These are phyloP conservation scores for Lasioglossum oenotherae DNA, from an alignment of 2,888 invertebrate species.

Conservation along the genomic window DNA sequence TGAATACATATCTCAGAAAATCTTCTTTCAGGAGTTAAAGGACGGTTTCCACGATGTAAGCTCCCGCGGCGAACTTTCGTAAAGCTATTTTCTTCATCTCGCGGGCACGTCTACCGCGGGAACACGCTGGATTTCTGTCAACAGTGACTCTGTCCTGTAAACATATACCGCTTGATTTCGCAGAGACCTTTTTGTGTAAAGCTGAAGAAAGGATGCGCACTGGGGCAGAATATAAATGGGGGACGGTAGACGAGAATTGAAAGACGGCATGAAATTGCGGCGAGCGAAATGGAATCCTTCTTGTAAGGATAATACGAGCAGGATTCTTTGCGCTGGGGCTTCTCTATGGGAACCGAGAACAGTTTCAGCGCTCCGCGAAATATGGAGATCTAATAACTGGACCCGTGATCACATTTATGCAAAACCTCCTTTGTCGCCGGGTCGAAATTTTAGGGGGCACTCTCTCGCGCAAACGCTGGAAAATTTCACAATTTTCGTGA, in stretches of 20 bases:
- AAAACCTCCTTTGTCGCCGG: background rate
- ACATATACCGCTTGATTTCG: constrained; percentile 16
- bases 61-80: background rate
- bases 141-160: constrained; percentile 19
- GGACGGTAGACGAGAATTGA: constrained; percentile 3
- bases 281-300: constrained; percentile 2
- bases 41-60: background rate
- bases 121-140: constrained; percentile 32
- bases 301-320: background rate
- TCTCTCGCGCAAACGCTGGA: background rate
- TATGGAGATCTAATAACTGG: background rate
- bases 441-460: background rate
- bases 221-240: background rate
- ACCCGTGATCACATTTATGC: background rate
- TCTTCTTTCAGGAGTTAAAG: background rate
- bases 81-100: constrained; percentile 5
- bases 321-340: background rate
- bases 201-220: constrained; percentile 15
- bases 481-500: background rate
- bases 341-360: background rate
- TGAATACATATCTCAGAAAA: background rate
- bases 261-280: constrained; percentile 4
- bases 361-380: background rate
- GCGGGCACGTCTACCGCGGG: constrained; percentile 6
- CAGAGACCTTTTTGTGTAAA: constrained; percentile 35